phyloP scores from a whole-genome alignment of 2,888 invertebrate species.

The Bellardia pandia region DNA sequence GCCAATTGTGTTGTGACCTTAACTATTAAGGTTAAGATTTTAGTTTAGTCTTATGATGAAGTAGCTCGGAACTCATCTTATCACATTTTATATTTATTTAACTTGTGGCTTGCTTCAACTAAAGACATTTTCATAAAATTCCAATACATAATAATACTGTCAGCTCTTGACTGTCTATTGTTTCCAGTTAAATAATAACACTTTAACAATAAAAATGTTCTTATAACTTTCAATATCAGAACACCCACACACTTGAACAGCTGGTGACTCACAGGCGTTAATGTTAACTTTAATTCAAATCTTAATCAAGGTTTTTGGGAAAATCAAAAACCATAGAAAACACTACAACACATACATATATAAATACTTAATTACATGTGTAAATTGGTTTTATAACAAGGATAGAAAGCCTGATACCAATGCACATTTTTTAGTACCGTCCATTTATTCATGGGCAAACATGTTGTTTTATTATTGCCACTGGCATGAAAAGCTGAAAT shows the following conservation, averaged over 20 bases:
- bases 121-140: neutral
- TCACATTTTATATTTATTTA: neutral
- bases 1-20: too few species aligned
- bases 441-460: too few species aligned
- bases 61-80: neutral
- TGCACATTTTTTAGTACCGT: too few species aligned
- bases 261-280: slow-evolving; percentile 4
- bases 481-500: too few species aligned
- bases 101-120: neutral
- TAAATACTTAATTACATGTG: too few species aligned
- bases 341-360: neutral
- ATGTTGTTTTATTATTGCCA: too few species aligned
- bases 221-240: neutral
- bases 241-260: neutral
- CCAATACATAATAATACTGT: neutral
- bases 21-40: too few species aligned
- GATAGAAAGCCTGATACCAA: too few species aligned
- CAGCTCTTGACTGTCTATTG: neutral
- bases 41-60: too few species aligned
- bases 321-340: slow-evolving; percentile 5
- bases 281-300: neutral
- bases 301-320: neutral
- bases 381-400: too few species aligned
- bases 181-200: slow-evolving; percentile 28
- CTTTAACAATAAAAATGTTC: slow-evolving; percentile 18